Base-by-base conservation (phyloP, 2,113 vertebrate species). In the Alethe diademata region DNA sequence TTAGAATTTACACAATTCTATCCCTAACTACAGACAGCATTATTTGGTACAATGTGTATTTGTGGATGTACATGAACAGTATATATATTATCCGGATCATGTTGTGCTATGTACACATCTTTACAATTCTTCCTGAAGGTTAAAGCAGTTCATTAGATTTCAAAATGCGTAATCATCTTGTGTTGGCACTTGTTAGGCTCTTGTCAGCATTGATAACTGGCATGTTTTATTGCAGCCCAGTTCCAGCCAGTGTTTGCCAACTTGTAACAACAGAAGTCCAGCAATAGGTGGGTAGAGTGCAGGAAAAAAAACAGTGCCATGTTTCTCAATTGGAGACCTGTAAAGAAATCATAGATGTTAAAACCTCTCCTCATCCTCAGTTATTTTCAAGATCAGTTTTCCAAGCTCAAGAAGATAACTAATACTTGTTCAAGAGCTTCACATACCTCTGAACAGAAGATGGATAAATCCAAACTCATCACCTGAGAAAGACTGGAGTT, bases 71-170 rank as follows among this genome's bases (percentile, higher is more conserved):
- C 96, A 98, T 97, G 98, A 98, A 98, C 97, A 98, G 98, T 98
- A 98, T 98, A 99, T 99, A 99, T 99, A 99, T 99, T 99, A 99
- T 99, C 99, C 98, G 95, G 99, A 98, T 99, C 98, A 98, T 98
- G 99, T 99, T 99, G 99, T 99, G 98, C 99, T 99, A 99, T 99
- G 98, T 99, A 99, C 99, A 99, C 97, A 98, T 99, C 99, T 99
- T 99, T 99, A 99, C 99, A 99, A 99, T 99, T 99, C 98, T 99
- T 99, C 99, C 99, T 99, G 99, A 99, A 99, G 98, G 98, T 99
- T 99, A 98, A 99, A 99, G 98, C 99, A 99, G 99, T 99, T 99
- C 99, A 98, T 98, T 98, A 98, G 98, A 98, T 98, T 99, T 98
- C 98, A 97, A 98, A 98, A 99, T 98, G 98, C 95, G 95, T 97